Percentiles rank a stretch among this genome's conserved stretches.
Conservation (phyloP, 2,888 invertebrate species). For the Aquatica leii region DNA sequence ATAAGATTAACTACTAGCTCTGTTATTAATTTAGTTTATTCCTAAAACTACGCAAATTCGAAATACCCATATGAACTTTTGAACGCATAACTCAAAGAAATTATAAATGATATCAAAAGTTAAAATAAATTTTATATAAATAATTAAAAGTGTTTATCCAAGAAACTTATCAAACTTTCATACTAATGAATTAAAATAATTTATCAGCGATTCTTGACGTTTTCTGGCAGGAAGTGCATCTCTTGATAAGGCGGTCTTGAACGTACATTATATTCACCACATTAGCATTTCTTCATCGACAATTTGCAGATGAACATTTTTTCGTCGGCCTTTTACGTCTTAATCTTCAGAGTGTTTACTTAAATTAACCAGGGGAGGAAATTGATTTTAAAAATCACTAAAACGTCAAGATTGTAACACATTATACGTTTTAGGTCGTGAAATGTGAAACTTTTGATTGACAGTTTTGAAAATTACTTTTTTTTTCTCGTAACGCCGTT, state of each 20-base stretch:
- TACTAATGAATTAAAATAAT: constrained; percentile 5
- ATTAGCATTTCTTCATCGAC: not conserved
- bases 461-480: constrained; percentile 10
- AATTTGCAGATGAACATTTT: not conserved
- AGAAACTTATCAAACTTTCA: constrained; percentile 8
- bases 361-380: not conserved
- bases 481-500: constrained; percentile 8
- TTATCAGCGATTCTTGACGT: constrained; percentile 44
- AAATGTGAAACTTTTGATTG: constrained; percentile 15
- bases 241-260: constrained; percentile 21
- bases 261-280: constrained; percentile 11
- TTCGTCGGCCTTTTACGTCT: not conserved
- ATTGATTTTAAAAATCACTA: constrained; percentile 2
- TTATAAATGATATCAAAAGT: too few relatives aligned
- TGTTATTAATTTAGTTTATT: too few relatives aligned
- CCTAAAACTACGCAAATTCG: too few relatives aligned
- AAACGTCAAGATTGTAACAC: constrained; percentile 16
- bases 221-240: constrained; percentile 47
- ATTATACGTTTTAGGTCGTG: constrained; percentile 1
- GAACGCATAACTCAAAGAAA: too few relatives aligned
- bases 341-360: too few relatives aligned
- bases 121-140: not conserved
- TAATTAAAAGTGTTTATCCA: constrained; percentile 1
- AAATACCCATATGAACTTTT: too few relatives aligned
- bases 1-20: too few relatives aligned